Evolutionary conservation across 2,888 invertebrate genomes (phyloP).

Genomic region (Nemotelus nigrinus): DNA sequence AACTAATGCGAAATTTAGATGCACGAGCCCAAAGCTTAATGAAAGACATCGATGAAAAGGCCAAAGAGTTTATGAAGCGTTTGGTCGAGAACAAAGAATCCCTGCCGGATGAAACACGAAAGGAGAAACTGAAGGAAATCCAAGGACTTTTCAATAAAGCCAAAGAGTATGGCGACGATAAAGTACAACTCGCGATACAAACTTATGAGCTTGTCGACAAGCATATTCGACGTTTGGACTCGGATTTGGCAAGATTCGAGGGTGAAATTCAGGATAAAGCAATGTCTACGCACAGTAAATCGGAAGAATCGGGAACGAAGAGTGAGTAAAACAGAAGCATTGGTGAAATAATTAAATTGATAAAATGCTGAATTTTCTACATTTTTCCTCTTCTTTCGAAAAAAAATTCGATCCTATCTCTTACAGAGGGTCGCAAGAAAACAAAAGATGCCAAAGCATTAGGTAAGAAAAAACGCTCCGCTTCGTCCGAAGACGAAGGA

Average conservation of each 20-base stretch:
- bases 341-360: neutral
- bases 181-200: slow-evolving; percentile 96
- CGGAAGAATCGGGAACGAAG: slow-evolving; percentile 71
- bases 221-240: slow-evolving; percentile 94
- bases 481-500: slow-evolving; percentile 63
- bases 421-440: slow-evolving; percentile 75
- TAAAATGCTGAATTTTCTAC: neutral
- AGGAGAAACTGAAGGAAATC: slow-evolving; percentile 85
- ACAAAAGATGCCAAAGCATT: slow-evolving; percentile 71
- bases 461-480: slow-evolving; percentile 69
- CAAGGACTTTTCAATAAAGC: slow-evolving; percentile 92
- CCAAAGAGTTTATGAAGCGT: slow-evolving; percentile 64
- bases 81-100: slow-evolving; percentile 57
- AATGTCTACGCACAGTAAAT: slow-evolving; percentile 76
- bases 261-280: slow-evolving; percentile 97
- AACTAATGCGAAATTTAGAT: slow-evolving; percentile 94
- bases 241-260: slow-evolving; percentile 95
- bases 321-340: slow-evolving; percentile 63
- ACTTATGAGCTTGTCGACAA: slow-evolving; percentile 98
- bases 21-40: slow-evolving; percentile 88
- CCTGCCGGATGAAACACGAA: slow-evolving; percentile 74
- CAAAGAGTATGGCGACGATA: slow-evolving; percentile 96
- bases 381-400: neutral
- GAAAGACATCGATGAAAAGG: slow-evolving; percentile 88
- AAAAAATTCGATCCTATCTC: neutral